These are phyloP conservation scores for Gonioctena quinquepunctata DNA, from an alignment of 1,140 invertebrate species.

Conservation along the genomic window DNA sequence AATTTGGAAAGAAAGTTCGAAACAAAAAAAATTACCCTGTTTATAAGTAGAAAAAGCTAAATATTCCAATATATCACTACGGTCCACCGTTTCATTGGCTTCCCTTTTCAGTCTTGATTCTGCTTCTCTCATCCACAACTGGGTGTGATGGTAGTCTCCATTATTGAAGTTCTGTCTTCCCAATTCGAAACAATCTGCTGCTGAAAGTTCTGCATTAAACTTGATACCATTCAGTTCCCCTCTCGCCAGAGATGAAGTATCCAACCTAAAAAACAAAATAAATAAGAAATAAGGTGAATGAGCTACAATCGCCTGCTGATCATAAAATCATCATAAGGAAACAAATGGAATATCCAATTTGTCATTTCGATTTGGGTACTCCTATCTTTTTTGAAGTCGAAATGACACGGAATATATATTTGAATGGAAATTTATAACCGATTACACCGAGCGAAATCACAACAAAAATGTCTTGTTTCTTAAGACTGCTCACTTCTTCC, in stretches of 20 bases:
- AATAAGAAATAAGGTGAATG: too few relatives aligned
- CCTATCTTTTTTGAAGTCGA: too few relatives aligned
- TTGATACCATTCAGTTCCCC: slow-evolving; percentile 88
- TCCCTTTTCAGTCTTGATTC: slow-evolving; percentile 70
- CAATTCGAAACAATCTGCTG: slow-evolving; percentile 96
- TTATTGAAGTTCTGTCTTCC: slow-evolving; percentile 93
- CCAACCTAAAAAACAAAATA: slow-evolving; percentile 67
- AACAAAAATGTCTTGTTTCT: too few relatives aligned
- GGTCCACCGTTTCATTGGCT: slow-evolving; percentile 69
- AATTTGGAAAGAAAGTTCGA: too few relatives aligned
- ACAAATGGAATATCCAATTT: too few relatives aligned
- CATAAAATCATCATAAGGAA: too few relatives aligned
- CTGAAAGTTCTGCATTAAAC: slow-evolving; percentile 74
- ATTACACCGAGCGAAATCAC: too few relatives aligned
- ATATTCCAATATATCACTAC: slow-evolving; percentile 92
- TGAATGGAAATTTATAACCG: too few relatives aligned
- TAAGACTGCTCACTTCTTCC: too few relatives aligned
- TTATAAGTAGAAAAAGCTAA: slow-evolving; percentile 94
- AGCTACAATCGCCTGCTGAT: too few relatives aligned
- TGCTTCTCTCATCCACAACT: slow-evolving; percentile 94
- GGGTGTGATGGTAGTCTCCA: slow-evolving; percentile 91
- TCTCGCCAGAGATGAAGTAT: slow-evolving; percentile 85
- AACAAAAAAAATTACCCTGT: slow-evolving; percentile 67
- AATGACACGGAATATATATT: too few relatives aligned
- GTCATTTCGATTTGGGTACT: too few relatives aligned